These are phyloP conservation scores for Neopipo cinnamomea DNA, from an alignment of 2,113 vertebrate species.

Conservation along the genomic window DNA sequence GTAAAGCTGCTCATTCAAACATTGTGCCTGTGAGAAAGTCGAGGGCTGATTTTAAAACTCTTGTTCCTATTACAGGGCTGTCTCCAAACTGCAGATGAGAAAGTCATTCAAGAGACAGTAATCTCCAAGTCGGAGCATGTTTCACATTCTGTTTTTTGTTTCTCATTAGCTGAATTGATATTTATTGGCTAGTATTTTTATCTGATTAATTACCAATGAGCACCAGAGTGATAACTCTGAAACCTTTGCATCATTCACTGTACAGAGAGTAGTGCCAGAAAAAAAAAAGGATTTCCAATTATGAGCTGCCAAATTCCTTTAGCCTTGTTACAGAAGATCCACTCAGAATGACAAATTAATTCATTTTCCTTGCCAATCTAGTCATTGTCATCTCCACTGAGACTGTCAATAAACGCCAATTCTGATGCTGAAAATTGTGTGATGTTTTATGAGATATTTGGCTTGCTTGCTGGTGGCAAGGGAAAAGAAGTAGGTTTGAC, in stretches of 20 bases:
- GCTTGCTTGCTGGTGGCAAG: neutral
- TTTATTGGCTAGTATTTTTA: slow-evolving; percentile 32
- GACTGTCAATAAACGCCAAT: slow-evolving; percentile 51
- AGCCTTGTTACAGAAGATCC: slow-evolving; percentile 31
- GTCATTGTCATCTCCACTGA: slow-evolving; percentile 32
- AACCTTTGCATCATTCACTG: neutral
- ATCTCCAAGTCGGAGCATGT: neutral
- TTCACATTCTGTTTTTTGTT: neutral
- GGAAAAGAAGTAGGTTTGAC: neutral
- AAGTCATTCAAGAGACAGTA: neutral
- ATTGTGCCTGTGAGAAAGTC: neutral
- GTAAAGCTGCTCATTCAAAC: slow-evolving; percentile 4
- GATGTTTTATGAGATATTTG: slow-evolving; percentile 21
- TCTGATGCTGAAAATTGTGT: slow-evolving; percentile 17
- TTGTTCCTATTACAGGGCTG: neutral
- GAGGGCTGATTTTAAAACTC: neutral
- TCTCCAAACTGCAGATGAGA: neutral
- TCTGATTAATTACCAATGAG: slow-evolving; percentile 7
- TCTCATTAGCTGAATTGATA: neutral
- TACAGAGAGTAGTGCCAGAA: neutral
- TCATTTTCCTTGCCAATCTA: slow-evolving; percentile 51
- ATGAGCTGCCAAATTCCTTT: slow-evolving; percentile 40
- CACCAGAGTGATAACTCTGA: neutral
- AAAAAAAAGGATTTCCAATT: slow-evolving; percentile 33
- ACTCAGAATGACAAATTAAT: slow-evolving; percentile 51